Percentiles rank a stretch among this genome's conserved stretches.
phyloP scores from a whole-genome alignment of 2,797 vertebrate species.

The Prionace glauca region DNA sequence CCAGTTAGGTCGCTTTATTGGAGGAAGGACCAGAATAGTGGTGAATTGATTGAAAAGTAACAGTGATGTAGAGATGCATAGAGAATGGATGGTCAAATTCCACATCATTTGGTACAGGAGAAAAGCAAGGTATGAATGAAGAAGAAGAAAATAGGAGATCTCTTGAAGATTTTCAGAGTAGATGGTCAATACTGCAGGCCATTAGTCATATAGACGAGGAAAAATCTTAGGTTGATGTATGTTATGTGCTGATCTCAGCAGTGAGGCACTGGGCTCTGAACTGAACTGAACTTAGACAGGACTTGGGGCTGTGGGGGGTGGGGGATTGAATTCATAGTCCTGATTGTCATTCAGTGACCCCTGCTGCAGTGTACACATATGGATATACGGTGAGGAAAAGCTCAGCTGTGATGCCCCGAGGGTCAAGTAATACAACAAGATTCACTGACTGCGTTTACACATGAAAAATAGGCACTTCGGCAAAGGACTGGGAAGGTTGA shows the following conservation, averaged over 20 bases:
- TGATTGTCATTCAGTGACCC: slow-evolving; percentile 17
- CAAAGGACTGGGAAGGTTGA: background rate
- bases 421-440: background rate
- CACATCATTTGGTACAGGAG: background rate
- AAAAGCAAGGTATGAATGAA: background rate
- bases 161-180: background rate
- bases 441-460: background rate
- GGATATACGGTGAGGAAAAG: background rate
- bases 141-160: background rate
- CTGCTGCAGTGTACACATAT: background rate
- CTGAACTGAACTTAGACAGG: background rate
- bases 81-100: background rate
- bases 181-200: background rate
- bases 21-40: background rate
- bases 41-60: background rate
- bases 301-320: background rate
- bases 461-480: background rate
- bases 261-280: background rate
- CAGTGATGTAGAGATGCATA: background rate
- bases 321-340: background rate
- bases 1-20: background rate
- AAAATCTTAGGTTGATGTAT: background rate
- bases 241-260: background rate
- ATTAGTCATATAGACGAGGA: background rate
- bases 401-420: background rate